Percentiles rank a stretch among this genome's conserved stretches.
phyloP scores from a whole-genome alignment of 1,140 invertebrate species.

The Psix sp. region DNA sequence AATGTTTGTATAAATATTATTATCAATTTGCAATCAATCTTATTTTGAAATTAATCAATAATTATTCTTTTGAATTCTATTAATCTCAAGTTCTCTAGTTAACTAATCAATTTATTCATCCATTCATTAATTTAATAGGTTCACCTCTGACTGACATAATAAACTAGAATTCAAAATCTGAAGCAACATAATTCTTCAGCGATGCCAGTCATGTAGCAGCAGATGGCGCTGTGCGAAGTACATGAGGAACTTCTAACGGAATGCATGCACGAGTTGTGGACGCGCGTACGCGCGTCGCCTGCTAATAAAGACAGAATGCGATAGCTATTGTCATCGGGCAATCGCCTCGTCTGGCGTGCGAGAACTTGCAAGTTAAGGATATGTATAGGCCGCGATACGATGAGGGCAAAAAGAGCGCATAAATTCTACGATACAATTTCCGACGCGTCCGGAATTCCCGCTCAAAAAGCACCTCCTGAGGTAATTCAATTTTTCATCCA shows the following conservation, averaged over 20 bases:
- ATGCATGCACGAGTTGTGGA: conserved; percentile 44
- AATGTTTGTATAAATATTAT: no score
- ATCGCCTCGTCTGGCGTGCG: conserved; percentile 11
- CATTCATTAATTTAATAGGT: no score
- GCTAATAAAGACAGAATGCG: conserved; percentile 48
- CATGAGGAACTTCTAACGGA: conserved; percentile 52
- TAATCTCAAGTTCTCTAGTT: no score
- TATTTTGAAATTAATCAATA: no score
- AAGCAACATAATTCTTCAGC: conserved; percentile 33
- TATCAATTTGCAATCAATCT: no score
- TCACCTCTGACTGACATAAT: no score
- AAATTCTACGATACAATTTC: conserved; percentile 45
- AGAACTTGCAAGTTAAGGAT: conserved; percentile 30
- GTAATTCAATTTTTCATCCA: conserved; percentile 24
- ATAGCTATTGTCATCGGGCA: conserved; percentile 55
- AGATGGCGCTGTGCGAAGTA: conserved; percentile 42
- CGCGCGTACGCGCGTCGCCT: conserved; percentile 47
- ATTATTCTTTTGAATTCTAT: no score
- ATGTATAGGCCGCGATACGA: conserved; percentile 26
- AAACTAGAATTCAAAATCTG: no score
- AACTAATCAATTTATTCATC: no score
- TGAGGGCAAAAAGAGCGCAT: conserved; percentile 16
- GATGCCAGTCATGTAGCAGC: conserved; percentile 40
- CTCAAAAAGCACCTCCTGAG: conserved; percentile 5
- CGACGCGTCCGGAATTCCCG: conserved; percentile 30